Evolutionary conservation across 2,113 vertebrate genomes (phyloP).

Genomic region (Polypterus bichir): DNA sequence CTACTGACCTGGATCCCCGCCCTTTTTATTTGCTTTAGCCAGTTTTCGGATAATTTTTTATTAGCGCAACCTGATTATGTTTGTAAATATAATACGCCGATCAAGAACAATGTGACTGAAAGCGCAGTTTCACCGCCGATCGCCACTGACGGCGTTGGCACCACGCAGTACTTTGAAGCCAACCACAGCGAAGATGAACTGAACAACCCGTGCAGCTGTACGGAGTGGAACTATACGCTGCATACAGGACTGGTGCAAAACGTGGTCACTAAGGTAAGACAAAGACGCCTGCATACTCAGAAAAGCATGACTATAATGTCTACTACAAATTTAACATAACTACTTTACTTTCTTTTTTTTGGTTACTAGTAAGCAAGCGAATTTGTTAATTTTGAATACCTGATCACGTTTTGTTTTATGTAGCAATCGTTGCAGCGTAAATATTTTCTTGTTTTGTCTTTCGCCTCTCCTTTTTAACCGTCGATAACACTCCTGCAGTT

Average conservation of each 20-base stretch:
- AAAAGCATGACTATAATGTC: too few relatives aligned
- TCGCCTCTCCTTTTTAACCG: too few relatives aligned
- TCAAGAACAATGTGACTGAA: constrained; percentile 48
- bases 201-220: constrained; percentile 59
- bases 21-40: constrained; percentile 86
- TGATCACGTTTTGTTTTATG: too few relatives aligned
- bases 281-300: too few relatives aligned
- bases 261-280: constrained; percentile 89
- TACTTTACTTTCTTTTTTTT: too few relatives aligned
- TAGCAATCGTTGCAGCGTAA: too few relatives aligned
- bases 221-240: constrained; percentile 71
- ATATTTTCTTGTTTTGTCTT: too few relatives aligned
- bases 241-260: constrained; percentile 81
- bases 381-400: too few relatives aligned
- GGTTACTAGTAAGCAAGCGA: too few relatives aligned
- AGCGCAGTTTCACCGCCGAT: constrained; percentile 23
- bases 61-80: constrained; percentile 74
- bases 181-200: constrained; percentile 23
- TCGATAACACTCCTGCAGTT: too few relatives aligned
- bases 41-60: constrained; percentile 91
- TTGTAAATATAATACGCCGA: constrained; percentile 45
- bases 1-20: constrained; percentile 91
- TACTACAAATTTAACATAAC: too few relatives aligned
- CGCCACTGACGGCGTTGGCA: constrained; percentile 23
- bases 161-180: constrained; percentile 23